Percentiles rank a stretch among this genome's conserved stretches.
These are phyloP conservation scores for Sphaeridia pumilis DNA, from an alignment of 2,888 invertebrate species.

Conservation along the genomic window DNA sequence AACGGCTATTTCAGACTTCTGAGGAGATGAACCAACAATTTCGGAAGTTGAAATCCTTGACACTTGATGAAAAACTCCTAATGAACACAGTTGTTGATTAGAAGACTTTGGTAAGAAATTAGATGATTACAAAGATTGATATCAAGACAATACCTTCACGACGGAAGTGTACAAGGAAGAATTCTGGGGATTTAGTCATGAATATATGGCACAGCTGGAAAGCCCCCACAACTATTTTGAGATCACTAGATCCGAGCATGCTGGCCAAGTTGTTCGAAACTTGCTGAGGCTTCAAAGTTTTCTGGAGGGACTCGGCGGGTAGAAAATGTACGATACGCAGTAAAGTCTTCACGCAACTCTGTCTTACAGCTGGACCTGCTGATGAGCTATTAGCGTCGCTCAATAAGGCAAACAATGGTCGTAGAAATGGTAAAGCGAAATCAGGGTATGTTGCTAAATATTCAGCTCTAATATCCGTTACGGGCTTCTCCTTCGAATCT, in stretches of 20 bases:
- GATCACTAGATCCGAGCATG: conserved; percentile 94
- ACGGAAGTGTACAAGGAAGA: conserved; percentile 89
- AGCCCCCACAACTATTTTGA: conserved; percentile 92
- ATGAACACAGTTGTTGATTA: too few relatives aligned
- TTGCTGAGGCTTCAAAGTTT: conserved; percentile 53
- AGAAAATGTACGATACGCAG: conserved; percentile 94
- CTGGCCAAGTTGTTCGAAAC: conserved; percentile 95
- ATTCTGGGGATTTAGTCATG: conserved; percentile 89
- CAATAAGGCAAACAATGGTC: conserved; percentile 54
- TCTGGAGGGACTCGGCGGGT: conserved; percentile 68
- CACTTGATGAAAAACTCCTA: conserved; percentile 35
- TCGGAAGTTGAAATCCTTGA: conserved; percentile 34
- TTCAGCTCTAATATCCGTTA: conserved; percentile 53
- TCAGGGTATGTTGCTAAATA: conserved; percentile 58
- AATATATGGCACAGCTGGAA: conserved; percentile 93
- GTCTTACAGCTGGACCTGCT: conserved; percentile 92
- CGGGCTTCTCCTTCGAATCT: conserved; percentile 15
- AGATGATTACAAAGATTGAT: background rate
- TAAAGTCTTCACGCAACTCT: conserved; percentile 90
- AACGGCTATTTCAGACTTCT: conserved; percentile 33
- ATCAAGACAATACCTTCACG: conserved; percentile 59
- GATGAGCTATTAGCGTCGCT: conserved; percentile 98
- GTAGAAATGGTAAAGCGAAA: conserved; percentile 54
- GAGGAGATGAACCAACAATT: conserved; percentile 34
- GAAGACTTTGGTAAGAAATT: background rate